These are phyloP conservation scores for Neotoma lepida DNA, from an alignment of 2,113 vertebrate species.

Conservation along the genomic window DNA sequence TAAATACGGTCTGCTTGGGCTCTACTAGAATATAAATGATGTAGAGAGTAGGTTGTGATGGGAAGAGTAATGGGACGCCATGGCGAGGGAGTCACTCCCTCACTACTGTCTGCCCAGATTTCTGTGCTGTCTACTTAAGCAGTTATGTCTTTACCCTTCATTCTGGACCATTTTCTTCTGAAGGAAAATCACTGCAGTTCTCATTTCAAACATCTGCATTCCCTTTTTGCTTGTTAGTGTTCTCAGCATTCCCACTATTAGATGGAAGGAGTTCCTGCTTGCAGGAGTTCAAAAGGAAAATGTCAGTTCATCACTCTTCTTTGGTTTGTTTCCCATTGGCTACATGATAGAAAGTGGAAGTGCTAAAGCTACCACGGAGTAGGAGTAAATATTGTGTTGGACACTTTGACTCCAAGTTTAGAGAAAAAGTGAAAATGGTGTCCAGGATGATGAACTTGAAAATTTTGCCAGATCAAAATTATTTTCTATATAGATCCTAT, in stretches of 20 bases:
- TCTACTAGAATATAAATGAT: background rate
- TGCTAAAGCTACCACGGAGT: background rate
- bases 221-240: background rate
- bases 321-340: background rate
- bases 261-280: constrained; percentile 5
- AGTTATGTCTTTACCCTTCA: accelerated
- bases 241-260: background rate
- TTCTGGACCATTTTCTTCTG: background rate
- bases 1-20: background rate
- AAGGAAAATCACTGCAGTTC: background rate
- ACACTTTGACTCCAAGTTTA: constrained; percentile 24
- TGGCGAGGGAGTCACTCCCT: background rate
- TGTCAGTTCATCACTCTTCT: constrained; percentile 22
- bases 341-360: constrained; percentile 18
- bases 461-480: background rate
- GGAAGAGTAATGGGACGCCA: background rate
- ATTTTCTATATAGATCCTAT: background rate
- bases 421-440: background rate
- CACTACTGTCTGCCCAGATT: background rate
- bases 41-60: background rate
- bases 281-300: background rate
- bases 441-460: constrained; percentile 11
- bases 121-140: background rate
- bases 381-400: constrained; percentile 37
- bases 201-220: background rate